Base-by-base conservation (phyloP, 2,113 vertebrate genomes). In the Daphoenositta chrysoptera region DNA sequence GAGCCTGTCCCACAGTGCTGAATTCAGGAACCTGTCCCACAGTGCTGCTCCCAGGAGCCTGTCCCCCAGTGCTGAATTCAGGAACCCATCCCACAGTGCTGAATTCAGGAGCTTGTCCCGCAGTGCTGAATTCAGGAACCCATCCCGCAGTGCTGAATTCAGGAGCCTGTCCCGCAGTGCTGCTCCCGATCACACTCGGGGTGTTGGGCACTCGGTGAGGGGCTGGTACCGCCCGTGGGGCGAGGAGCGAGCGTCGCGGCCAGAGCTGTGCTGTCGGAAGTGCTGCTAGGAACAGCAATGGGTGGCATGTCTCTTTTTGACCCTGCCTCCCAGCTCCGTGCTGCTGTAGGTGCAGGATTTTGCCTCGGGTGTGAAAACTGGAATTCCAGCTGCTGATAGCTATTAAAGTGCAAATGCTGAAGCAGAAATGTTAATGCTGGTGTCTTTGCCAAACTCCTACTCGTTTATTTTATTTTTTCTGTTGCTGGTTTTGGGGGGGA, bases 161-260 rank as follows among this genome's bases (percentile, higher is more conserved):
- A 4, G 4, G 53, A 21, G 6, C 12, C 39, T 22, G 61, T 31
- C 61, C 18, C 39, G 3, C 63, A n/a, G 44, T 7, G 2, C 51
- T 17, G 68, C 45, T 44, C 47, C 77, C 4, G 0, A 16, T 45
- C 3, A 0, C 1, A 1, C n/a, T 24, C 13, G 5, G 57, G 44
- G 58, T 1, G n/a, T 7, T 30, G 39, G 18, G 57, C 39, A 10
- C 3, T 48, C 2, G 8, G 33, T 48, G 60, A 40, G 51, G 28
- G 50, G 47, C 71, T 47, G 50, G 44, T 79, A 47, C 26, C 0
- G 1, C 44, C 3, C 1, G n/a, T 20, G 71, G 2, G 0, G 15
- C 0, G 1, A 73, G 58, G 39, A 60, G 16, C 0, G 0, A 58
- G 47, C 2, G 0, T 48, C 47, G 3, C 0, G 2, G 80, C 60